Evolutionary conservation across 2,113 vertebrate species (phyloP).

Genomic region (Tragelaphus buxtoni): DNA sequence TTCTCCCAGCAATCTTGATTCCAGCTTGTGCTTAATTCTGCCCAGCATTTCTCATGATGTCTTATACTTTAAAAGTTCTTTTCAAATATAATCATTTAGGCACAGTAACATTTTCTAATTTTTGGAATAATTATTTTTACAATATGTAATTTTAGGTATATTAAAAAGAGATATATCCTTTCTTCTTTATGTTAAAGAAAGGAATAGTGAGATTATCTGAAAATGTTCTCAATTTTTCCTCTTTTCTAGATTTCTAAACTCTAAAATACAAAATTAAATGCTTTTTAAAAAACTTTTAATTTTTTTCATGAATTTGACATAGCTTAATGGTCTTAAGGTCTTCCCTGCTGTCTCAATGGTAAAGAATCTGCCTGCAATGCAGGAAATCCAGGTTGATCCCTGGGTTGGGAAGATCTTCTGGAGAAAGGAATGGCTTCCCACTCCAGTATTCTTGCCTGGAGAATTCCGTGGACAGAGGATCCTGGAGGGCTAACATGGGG

Average conservation of each 20-base stretch:
- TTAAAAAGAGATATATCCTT: background rate
- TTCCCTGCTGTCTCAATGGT: background rate
- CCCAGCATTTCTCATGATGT: too few relatives aligned
- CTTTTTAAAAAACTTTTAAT: background rate
- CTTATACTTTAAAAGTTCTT: background rate
- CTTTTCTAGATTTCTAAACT: background rate
- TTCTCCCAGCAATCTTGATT: too few relatives aligned
- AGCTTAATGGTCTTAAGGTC: background rate
- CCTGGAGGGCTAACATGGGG: background rate
- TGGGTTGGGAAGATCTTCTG: background rate
- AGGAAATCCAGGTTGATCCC: background rate
- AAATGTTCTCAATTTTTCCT: background rate
- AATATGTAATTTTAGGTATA: background rate
- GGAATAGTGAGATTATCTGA: background rate
- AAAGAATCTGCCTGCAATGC: background rate
- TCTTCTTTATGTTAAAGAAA: background rate
- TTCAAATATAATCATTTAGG: background rate
- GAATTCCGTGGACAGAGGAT: background rate
- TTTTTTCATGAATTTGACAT: background rate
- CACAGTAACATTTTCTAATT: background rate
- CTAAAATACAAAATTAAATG: background rate
- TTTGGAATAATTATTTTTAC: background rate
- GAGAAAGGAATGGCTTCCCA: background rate
- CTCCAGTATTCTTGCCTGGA: background rate
- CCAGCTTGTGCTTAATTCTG: too few relatives aligned